Conservation (phyloP, 1,140 invertebrate species). For the Portunus trituberculatus region DNA sequence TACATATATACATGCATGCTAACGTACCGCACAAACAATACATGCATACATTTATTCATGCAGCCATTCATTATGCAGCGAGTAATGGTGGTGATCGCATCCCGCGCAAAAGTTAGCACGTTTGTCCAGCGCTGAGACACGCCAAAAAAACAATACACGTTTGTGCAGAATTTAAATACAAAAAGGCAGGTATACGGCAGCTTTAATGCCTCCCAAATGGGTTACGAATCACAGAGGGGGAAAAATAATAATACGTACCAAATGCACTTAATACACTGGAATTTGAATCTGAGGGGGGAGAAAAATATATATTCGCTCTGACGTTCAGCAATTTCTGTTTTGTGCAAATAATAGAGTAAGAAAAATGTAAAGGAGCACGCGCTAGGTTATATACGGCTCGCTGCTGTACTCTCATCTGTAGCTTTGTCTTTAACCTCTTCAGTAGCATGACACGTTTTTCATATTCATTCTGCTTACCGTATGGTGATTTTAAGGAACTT, state of each 20-base stretch:
- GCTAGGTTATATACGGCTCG: neutral
- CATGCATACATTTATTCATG: neutral
- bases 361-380: neutral
- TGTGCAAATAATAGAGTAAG: neutral
- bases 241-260: neutral
- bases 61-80: neutral
- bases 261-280: slow-evolving; percentile 13
- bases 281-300: neutral
- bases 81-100: neutral
- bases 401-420: neutral
- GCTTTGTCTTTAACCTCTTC: no score
- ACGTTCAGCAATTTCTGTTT: neutral
- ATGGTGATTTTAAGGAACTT: no score
- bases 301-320: neutral
- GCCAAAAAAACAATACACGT: neutral
- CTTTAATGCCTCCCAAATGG: neutral
- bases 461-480: no score
- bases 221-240: neutral
- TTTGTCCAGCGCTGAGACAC: neutral
- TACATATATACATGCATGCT: neutral
- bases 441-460: no score
- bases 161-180: neutral
- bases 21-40: neutral
- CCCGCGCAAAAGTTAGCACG: neutral
- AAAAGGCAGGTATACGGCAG: neutral